These are phyloP conservation scores for Intellagama lesueurii DNA, from an alignment of 2,797 vertebrate genomes.

Conservation along the genomic window DNA sequence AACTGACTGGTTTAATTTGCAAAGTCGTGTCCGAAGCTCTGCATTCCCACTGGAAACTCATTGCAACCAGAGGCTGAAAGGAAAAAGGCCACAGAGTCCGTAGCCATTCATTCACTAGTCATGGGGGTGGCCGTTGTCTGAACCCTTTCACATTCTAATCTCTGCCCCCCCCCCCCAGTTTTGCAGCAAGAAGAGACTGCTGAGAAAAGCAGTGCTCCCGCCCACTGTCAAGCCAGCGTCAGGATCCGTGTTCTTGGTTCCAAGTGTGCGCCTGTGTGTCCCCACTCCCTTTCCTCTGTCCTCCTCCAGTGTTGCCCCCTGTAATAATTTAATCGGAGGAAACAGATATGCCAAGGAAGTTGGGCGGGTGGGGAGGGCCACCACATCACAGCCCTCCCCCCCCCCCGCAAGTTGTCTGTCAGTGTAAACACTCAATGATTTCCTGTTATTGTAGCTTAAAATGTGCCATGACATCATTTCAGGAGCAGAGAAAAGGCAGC, in stretches of 20 bases:
- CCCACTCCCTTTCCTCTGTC: conserved; percentile 58
- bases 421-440: conserved; percentile 82
- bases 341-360: conserved; percentile 81
- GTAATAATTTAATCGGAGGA: conserved; percentile 82
- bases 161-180: neutral
- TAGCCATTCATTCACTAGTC: too few relatives aligned
- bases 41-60: too few relatives aligned
- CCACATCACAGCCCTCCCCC: conserved; percentile 67
- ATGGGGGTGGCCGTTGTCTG: too few relatives aligned
- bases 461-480: conserved; percentile 81
- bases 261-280: conserved; percentile 48
- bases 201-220: too few relatives aligned
- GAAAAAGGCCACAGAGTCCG: too few relatives aligned
- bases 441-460: conserved; percentile 87
- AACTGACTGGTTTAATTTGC: too few relatives aligned
- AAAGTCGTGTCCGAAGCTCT: too few relatives aligned
- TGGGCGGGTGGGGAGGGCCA: conserved; percentile 62
- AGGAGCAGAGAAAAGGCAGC: conserved; percentile 67
- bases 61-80: too few relatives aligned
- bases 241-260: neutral
- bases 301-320: conserved; percentile 58
- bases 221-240: neutral
- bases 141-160: neutral
- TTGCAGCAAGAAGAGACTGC: neutral
- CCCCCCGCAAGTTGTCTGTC: conserved; percentile 57